Evolutionary conservation across 2,797 vertebrate genomes (phyloP).

Genomic region (Urocyon cinereoargenteus): DNA sequence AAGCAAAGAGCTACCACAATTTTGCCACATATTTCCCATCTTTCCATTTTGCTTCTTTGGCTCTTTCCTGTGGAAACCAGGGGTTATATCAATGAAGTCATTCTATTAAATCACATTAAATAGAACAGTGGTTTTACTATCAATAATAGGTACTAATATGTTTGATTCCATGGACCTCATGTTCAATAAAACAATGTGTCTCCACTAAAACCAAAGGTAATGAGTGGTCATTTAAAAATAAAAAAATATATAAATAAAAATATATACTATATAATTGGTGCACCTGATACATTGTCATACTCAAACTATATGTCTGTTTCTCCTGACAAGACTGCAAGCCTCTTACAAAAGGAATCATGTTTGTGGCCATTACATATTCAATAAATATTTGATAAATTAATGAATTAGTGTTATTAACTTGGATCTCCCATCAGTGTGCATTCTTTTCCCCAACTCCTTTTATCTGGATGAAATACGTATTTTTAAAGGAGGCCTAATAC

Average conservation of each 20-base stretch:
- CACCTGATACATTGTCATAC: background rate
- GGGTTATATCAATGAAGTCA: background rate
- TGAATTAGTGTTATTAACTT: background rate
- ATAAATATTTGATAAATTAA: background rate
- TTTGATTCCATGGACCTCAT: background rate
- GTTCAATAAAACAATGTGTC: slow-evolving; percentile 13
- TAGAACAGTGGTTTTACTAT: background rate
- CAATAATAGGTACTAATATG: background rate
- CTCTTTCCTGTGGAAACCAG: background rate
- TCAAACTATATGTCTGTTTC: background rate
- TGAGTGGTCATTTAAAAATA: background rate
- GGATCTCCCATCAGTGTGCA: background rate
- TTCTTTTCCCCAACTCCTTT: background rate
- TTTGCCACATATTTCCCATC: background rate
- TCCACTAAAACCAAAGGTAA: background rate
- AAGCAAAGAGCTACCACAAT: background rate
- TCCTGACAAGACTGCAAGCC: background rate
- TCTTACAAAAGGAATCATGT: background rate
- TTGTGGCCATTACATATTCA: background rate
- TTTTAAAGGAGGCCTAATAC: background rate
- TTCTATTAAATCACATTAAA: background rate
- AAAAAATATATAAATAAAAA: background rate
- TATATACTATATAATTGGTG: background rate
- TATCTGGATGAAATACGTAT: background rate
- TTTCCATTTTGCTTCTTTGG: background rate